Evolutionary conservation across 2,113 vertebrate genomes (phyloP).

Genomic region (Zapus hudsonius): DNA sequence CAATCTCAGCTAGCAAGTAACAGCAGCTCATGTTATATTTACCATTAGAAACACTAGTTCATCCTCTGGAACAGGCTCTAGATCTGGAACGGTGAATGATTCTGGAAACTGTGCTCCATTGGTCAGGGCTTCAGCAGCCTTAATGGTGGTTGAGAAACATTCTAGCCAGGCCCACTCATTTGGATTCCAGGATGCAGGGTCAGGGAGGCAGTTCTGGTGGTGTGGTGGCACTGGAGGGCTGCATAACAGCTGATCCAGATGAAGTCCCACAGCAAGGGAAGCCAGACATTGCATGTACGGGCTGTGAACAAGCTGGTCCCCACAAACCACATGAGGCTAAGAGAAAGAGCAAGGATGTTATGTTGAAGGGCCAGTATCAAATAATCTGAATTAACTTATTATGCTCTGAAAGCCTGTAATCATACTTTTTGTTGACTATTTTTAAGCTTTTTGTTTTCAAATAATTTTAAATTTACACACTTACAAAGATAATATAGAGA

Average conservation of each 20-base stretch:
- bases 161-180: conserved; percentile 98
- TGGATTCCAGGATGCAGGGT: conserved; percentile 91
- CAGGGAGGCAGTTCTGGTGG: conserved; percentile 88
- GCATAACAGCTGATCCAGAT: conserved; percentile 94
- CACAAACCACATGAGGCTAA: conserved; percentile 96
- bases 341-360: not conserved
- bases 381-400: conserved; percentile 1
- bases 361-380: conserved; percentile 7
- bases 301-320: conserved; percentile 97
- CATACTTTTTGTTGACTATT: not conserved
- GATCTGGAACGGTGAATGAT: conserved; percentile 94
- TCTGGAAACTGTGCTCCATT: conserved; percentile 94
- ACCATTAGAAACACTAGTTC: conserved; percentile 96
- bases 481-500: not conserved
- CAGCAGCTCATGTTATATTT: conserved; percentile 15
- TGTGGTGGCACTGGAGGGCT: conserved; percentile 91
- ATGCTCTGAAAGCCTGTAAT: conserved; percentile 7
- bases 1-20: not conserved
- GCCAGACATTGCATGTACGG: conserved; percentile 98
- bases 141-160: conserved; percentile 96
- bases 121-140: conserved; percentile 95
- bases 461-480: conserved; percentile 39
- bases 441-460: conserved; percentile 46
- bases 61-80: conserved; percentile 95
- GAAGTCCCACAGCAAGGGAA: conserved; percentile 95